Percentiles rank a stretch among this genome's conserved stretches.
These are phyloP conservation scores for Diadumene lineata DNA, from an alignment of 92 coral and sea anemone species.

Conservation along the genomic window DNA sequence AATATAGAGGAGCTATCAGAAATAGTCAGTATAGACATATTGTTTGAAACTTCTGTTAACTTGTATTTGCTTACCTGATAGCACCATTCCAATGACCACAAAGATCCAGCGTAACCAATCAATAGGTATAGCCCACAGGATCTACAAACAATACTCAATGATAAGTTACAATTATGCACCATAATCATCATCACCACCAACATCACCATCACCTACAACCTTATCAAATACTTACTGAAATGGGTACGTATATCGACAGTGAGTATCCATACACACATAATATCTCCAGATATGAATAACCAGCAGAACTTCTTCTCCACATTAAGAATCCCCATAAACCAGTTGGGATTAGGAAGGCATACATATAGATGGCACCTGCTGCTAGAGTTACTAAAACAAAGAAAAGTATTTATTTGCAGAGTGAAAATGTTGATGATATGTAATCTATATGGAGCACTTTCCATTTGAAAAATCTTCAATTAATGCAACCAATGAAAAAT, in stretches of 20 bases:
- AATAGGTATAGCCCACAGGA: conserved; percentile 89
- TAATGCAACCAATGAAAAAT: too few species aligned
- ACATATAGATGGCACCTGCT: conserved; percentile 90
- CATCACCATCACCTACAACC: neutral
- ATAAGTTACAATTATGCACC: too few species aligned
- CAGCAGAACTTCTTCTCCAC: conserved; percentile 94
- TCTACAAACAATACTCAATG: conserved; percentile 38
- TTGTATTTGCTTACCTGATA: conserved; percentile 89
- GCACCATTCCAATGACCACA: conserved; percentile 75
- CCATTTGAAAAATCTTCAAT: too few species aligned
- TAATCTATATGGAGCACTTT: too few species aligned
- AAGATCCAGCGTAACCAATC: conserved; percentile 92
- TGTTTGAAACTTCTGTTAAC: too few species aligned
- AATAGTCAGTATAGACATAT: too few species aligned
- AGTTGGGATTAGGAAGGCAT: conserved; percentile 88
- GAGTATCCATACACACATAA: conserved; percentile 98
- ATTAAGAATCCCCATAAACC: conserved; percentile 83
- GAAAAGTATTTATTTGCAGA: too few species aligned
- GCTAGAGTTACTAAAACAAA: conserved; percentile 90
- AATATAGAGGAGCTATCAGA: too few species aligned
- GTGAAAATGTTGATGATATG: too few species aligned
- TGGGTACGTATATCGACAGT: conserved; percentile 87
- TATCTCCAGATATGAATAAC: conserved; percentile 94
- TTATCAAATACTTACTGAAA: conserved; percentile 70
- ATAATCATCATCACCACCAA: neutral